These are phyloP conservation scores for Aplochiton taeniatus DNA, from an alignment of 2,797 vertebrate genomes.

Conservation along the genomic window DNA sequence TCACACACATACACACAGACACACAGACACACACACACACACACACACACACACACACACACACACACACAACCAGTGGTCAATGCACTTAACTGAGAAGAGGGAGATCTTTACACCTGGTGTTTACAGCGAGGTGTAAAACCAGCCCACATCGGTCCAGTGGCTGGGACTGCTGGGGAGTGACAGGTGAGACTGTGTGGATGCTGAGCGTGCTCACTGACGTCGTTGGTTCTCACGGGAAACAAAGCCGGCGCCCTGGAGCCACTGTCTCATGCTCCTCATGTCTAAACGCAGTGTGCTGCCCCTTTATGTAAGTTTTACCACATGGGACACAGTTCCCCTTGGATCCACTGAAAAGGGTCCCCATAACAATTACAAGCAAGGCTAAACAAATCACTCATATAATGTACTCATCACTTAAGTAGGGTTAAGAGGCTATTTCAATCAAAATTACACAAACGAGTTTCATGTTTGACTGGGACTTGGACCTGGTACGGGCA, in stretches of 20 bases:
- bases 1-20: neutral
- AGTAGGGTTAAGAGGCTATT: too few species aligned
- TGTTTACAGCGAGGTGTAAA: conserved; percentile 53
- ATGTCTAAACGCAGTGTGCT: too few species aligned
- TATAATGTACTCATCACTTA: too few species aligned
- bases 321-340: too few species aligned
- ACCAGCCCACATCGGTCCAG: conserved; percentile 19
- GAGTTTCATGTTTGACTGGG: too few species aligned
- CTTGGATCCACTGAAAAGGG: too few species aligned
- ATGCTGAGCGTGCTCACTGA: conserved; percentile 65
- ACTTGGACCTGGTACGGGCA: too few species aligned
- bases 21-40: conserved; percentile 43
- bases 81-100: conserved; percentile 47
- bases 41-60: conserved; percentile 40
- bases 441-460: too few species aligned
- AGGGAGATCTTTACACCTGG: conserved; percentile 62
- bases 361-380: too few species aligned
- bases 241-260: conserved; percentile 68
- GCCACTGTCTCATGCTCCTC: conserved; percentile 35
- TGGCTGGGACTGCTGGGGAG: conserved; percentile 55
- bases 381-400: too few species aligned
- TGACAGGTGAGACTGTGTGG: conserved; percentile 70
- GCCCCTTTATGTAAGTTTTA: too few species aligned
- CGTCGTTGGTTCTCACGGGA: conserved; percentile 61
- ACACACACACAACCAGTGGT: conserved; percentile 30